These are phyloP conservation scores for Drosophila melanogaster DNA, from an alignment of 1,140 invertebrate species.

Conservation along the genomic window DNA sequence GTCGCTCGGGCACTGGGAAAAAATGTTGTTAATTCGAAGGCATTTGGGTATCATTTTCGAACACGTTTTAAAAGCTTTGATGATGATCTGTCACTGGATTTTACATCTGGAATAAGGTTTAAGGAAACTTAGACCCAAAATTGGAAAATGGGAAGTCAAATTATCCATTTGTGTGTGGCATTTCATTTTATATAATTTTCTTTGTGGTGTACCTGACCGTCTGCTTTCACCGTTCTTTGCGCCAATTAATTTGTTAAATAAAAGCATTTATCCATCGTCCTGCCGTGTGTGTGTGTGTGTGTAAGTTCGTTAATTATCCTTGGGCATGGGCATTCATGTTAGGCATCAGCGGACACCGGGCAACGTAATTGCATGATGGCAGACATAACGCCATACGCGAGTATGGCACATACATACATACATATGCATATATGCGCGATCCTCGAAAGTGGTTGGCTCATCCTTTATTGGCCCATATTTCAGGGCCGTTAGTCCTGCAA, in stretches of 20 bases:
- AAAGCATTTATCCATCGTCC: slow-evolving; percentile 69
- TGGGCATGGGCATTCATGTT: slow-evolving; percentile 48
- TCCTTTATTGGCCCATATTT: slow-evolving; percentile 29
- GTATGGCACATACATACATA: neutral
- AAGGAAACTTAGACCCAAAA: too few relatives aligned
- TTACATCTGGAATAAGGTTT: too few relatives aligned
- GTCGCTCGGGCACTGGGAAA: slow-evolving; percentile 8
- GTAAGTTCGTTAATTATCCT: slow-evolving; percentile 56
- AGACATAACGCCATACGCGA: slow-evolving; percentile 7
- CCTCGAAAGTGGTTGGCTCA: slow-evolving; percentile 12
- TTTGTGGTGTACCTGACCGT: neutral
- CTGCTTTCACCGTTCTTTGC: slow-evolving; percentile 47
- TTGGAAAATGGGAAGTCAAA: too few relatives aligned
- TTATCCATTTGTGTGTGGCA: too few relatives aligned
- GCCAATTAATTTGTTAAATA: slow-evolving; percentile 83
- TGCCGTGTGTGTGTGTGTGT: slow-evolving; percentile 25
- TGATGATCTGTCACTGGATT: too few relatives aligned
- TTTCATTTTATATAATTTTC: neutral
- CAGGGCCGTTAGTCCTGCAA: slow-evolving; percentile 20
- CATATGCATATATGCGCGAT: neutral
- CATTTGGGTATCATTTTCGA: neutral
- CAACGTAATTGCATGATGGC: slow-evolving; percentile 59
- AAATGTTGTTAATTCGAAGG: neutral
- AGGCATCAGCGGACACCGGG: slow-evolving; percentile 31
- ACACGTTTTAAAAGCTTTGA: too few relatives aligned